Percentiles rank a stretch among this genome's conserved stretches.
These are phyloP conservation scores for Aphidius colemani DNA, from an alignment of 2,888 invertebrate species.

Conservation along the genomic window DNA sequence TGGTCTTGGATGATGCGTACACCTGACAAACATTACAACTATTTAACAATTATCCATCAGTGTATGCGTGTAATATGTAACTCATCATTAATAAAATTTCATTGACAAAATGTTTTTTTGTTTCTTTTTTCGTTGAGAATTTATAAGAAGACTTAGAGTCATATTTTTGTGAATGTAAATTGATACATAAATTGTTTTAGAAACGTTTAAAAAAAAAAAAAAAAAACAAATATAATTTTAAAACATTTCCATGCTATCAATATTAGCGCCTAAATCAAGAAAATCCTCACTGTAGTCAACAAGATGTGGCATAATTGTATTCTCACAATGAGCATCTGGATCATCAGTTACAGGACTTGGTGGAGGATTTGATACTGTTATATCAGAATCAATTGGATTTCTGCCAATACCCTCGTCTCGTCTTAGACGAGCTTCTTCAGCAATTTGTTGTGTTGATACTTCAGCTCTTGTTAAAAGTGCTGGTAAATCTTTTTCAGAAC, in stretches of 20 bases:
- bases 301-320: conserved; percentile 44
- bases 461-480: conserved; percentile 69
- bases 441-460: conserved; percentile 61
- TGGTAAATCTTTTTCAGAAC: conserved; percentile 67
- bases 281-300: conserved; percentile 71
- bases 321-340: conserved; percentile 54
- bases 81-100: too few species aligned
- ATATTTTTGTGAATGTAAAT: too few species aligned
- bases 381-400: conserved; percentile 55
- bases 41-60: too few species aligned
- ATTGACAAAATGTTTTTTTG: too few species aligned
- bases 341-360: conserved; percentile 81
- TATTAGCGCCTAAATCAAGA: conserved; percentile 70
- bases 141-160: too few species aligned
- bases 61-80: too few species aligned
- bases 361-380: conserved; percentile 73
- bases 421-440: conserved; percentile 63
- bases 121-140: too few species aligned
- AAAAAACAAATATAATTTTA: conserved; percentile 51
- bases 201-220: not conserved
- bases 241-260: conserved; percentile 75
- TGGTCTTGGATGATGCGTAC: too few species aligned
- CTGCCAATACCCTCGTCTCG: conserved; percentile 57
- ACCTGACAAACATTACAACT: too few species aligned
- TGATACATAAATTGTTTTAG: too few species aligned